A percentile compares a stretch with the other conserved stretches of the same genome.
These are phyloP conservation scores for Pogonus chalceus DNA, from an alignment of 1,140 invertebrate species.

Conservation along the genomic window DNA sequence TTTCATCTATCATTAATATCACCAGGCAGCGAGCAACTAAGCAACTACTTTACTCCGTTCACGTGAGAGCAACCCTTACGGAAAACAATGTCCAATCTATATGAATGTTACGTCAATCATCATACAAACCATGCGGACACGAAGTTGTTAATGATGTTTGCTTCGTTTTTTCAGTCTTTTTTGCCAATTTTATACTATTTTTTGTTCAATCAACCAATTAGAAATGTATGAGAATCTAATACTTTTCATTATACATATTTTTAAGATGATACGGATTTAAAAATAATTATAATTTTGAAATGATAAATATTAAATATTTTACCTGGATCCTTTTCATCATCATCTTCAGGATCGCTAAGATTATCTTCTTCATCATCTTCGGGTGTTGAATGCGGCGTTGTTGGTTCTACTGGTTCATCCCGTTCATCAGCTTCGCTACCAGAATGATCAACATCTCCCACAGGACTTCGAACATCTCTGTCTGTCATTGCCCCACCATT, in stretches of 20 bases:
- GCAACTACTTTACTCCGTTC: background rate
- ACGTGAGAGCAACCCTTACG: background rate
- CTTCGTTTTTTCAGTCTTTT: background rate
- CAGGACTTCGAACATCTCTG: conserved; percentile 20
- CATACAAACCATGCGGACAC: background rate
- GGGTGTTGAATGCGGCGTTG: conserved; percentile 50
- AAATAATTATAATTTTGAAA: background rate
- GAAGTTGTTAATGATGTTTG: conserved; percentile 1
- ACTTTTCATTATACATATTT: too few relatives aligned
- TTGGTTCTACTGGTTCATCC: conserved; percentile 40
- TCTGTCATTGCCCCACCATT: conserved; percentile 59
- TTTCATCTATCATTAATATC: background rate
- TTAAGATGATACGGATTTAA: background rate
- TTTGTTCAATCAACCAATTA: conserved; percentile 1
- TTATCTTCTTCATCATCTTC: conserved; percentile 69
- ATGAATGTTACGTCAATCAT: background rate
- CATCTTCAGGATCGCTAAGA: conserved; percentile 66
- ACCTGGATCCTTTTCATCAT: conserved; percentile 80
- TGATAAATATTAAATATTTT: conserved; percentile 19
- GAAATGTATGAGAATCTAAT: background rate
- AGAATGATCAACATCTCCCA: conserved; percentile 44
- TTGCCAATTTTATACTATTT: conserved; percentile 1
- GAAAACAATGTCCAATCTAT: background rate
- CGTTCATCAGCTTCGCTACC: conserved; percentile 48
- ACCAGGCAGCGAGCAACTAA: background rate